Evolutionary conservation across 1,140 invertebrate species (phyloP), one percentile per base, ranked within the genome.

Genomic region (Ganaspis sp.): DNA sequence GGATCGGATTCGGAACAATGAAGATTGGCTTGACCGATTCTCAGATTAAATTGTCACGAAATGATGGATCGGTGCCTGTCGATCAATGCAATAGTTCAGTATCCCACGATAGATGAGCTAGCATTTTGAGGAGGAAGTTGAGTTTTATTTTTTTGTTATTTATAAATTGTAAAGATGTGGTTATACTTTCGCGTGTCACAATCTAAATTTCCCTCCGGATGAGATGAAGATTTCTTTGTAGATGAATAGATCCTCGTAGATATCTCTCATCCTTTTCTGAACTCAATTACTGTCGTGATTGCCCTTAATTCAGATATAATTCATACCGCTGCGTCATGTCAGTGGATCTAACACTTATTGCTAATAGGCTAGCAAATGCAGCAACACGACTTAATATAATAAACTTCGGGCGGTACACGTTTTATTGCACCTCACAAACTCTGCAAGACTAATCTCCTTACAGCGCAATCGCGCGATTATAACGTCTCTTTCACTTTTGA

Each of bases 291-390:
- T 40, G 64, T 58, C 17, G 74, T 81, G 83, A 85, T 83, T 86
- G 83, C 78, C 81, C 81, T 79, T 86, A 86, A 86, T 86, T 85
- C 79, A 79, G 72, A 79, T 85, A 83, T 84, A 86, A 86, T 84
- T 83, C 73, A 81, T 82, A 74, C 19, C 34, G 11, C 17, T 15
- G n/a, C 17, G 37, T 73, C 34, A n/a, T 3, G 29, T 15, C 17
- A 1, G 45, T 49, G n/a, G 6, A 15, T 45, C 42, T 15, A 49
- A 49, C 45, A 49, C 45, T 49, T 49, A 11, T 19, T 26, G 19
- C 64, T 84, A 83, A 81, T 81, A 83, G 76, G 69, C 70, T 58
- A 76, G 70, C 49, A 58, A 38, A 72, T 72, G 45, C 53, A 70
- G 53, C 40, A 54, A 77, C 75, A 54, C 78, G 70, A 82, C 70